Evolutionary conservation across 2,797 vertebrate species (phyloP), one percentile per base, ranked within the genome.

Genomic region (Pseudocheirus occidentalis): DNA sequence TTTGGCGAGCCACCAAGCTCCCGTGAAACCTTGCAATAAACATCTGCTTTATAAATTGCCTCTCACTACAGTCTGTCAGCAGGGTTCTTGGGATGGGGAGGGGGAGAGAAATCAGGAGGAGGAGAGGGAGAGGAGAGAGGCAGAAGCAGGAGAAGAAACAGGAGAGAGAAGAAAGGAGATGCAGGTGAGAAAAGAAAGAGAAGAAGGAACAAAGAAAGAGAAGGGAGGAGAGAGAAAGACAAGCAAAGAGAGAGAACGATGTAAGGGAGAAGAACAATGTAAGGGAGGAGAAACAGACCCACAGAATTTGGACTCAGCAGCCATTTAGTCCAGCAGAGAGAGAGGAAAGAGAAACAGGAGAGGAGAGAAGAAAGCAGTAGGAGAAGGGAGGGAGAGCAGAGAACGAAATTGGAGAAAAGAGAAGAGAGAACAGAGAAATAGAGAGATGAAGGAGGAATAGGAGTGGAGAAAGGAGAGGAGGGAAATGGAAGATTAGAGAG

Each of bases 21-120:
- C 0, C 34, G 95, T 90, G 95, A 96, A 97, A 96, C 94, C 96
- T 97, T n/a, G 93, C 94, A 94, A 94, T 94, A 96, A 97, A 97
- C 97, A 98, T 95, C 96, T 97, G 97, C 94, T 96, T 97, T 97
- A 96, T 95, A 97, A 97, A 97, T 94, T 96, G 96, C 95, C 55
- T 96, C 93, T 97, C 13, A 0, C 90, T 59, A 94, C 90, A 91
- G 55, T 0, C 31, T 53, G 89, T 89, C 90, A 55, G 92, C 1
- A 0, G 91, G 92, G 92, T 57, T 94, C 96, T 52, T 0, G n/a
- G 55, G 58, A 96, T 52, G 59, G 2, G 58, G 92, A n/a, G 0
- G 46, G 92, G 94, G 92, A 18, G 90, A 59, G 55, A 55, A 87
- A 93, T 24, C 89, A 55, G 57, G 90, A 81, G 55, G 52, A 57